Evolutionary conservation across 2,888 invertebrate genomes (phyloP).

Genomic region (Pherbina coryleti): DNA sequence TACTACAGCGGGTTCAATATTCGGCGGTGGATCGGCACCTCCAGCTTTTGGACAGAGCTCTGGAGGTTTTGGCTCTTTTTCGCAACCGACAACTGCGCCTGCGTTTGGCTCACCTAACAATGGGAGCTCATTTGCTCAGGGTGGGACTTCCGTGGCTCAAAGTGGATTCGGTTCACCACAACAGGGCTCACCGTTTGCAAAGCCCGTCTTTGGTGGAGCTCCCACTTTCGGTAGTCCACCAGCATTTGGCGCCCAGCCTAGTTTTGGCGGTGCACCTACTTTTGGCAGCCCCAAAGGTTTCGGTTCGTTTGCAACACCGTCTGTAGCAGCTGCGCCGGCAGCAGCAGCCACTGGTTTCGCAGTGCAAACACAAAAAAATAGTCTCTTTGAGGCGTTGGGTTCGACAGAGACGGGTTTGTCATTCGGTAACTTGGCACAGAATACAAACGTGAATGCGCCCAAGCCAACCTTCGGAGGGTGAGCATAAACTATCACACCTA

Average conservation of each 20-base stretch:
- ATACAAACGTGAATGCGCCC: constrained; percentile 58
- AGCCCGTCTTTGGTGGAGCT: constrained; percentile 52
- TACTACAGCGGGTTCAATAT: constrained; percentile 49
- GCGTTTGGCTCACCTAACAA: constrained; percentile 53
- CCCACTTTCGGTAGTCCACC: constrained; percentile 59
- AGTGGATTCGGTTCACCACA: constrained; percentile 64
- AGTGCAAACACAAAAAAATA: constrained; percentile 57
- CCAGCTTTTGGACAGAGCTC: constrained; percentile 46
- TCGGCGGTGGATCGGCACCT: constrained; percentile 46
- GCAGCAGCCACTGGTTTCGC: constrained; percentile 54
- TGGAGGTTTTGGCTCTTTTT: constrained; percentile 56
- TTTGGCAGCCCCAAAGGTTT: constrained; percentile 66
- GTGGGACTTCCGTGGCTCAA: constrained; percentile 60
- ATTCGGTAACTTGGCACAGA: constrained; percentile 68
- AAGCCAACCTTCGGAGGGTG: constrained; percentile 68
- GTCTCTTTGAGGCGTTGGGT: constrained; percentile 66
- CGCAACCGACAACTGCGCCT: constrained; percentile 52
- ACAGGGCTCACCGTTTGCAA: constrained; percentile 50
- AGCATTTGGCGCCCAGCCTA: constrained; percentile 65
- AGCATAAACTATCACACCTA: constrained; percentile 41
- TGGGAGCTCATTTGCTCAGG: constrained; percentile 56
- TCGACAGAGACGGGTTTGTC: constrained; percentile 64
- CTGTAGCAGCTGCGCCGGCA: constrained; percentile 48
- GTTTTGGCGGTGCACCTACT: constrained; percentile 65
- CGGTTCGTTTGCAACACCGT: constrained; percentile 57